Evolutionary conservation across 2,113 vertebrate species (phyloP).

Genomic region (Misgurnus anguillicaudatus): DNA sequence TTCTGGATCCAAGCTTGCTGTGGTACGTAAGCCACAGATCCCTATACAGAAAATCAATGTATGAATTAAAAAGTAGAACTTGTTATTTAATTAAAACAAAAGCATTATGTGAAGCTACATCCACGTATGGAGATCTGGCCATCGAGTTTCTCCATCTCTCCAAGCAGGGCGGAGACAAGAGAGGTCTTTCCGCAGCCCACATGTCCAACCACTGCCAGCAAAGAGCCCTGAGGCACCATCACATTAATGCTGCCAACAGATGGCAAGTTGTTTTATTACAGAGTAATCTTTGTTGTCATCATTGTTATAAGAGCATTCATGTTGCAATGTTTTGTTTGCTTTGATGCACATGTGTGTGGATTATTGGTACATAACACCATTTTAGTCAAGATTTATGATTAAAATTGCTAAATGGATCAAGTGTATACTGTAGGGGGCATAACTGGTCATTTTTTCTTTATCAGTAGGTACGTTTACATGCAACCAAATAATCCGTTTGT

Average conservation of each 20-base stretch:
- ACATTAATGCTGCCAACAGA: slow-evolving; percentile 81
- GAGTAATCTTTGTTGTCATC: background rate
- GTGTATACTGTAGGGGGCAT: too few species aligned
- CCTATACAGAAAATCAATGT: slow-evolving; percentile 68
- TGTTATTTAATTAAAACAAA: background rate
- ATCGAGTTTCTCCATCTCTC: slow-evolving; percentile 94
- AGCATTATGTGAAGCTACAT: slow-evolving; percentile 44
- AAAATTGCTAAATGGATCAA: too few species aligned
- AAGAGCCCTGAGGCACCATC: slow-evolving; percentile 84
- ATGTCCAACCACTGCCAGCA: slow-evolving; percentile 91
- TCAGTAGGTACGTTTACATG: too few species aligned
- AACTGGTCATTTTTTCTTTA: too few species aligned
- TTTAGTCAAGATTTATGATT: too few species aligned
- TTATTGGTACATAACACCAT: too few species aligned
- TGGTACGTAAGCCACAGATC: slow-evolving; percentile 92
- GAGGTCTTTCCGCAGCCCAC: slow-evolving; percentile 98
- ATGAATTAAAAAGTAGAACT: background rate
- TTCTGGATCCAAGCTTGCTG: slow-evolving; percentile 99
- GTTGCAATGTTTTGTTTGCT: too few species aligned
- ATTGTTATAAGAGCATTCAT: too few species aligned
- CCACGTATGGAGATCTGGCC: slow-evolving; percentile 87
- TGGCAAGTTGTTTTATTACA: background rate
- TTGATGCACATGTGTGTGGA: too few species aligned
- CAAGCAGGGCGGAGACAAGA: slow-evolving; percentile 88
- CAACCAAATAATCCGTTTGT: too few species aligned